Percentiles rank a stretch among this genome's conserved stretches.
Evolutionary conservation across 1,140 invertebrate species (phyloP).

Genomic region (Aphidius ervi): DNA sequence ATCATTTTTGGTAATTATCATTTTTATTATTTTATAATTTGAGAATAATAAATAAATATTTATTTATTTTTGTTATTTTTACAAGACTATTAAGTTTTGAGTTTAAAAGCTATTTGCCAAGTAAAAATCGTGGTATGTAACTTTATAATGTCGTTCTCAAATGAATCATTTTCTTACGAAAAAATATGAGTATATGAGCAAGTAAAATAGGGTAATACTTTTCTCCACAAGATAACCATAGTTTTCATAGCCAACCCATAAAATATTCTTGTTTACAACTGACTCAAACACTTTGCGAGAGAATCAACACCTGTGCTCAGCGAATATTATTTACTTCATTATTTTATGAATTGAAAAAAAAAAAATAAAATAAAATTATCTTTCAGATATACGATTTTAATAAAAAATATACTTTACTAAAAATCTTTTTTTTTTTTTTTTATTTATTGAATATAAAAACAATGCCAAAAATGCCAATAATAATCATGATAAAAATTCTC

Average conservation of each 20-base stretch:
- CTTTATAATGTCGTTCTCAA: slow-evolving; percentile 19
- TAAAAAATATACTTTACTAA: neutral
- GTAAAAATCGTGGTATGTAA: slow-evolving; percentile 22
- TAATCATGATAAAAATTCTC: neutral
- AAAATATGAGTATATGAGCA: neutral
- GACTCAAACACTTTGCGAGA: slow-evolving; percentile 26
- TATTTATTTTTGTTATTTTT: no score
- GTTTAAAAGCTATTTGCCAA: neutral
- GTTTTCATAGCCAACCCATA: slow-evolving; percentile 30
- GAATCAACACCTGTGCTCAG: slow-evolving; percentile 36
- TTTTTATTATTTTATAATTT: no score
- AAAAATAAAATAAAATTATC: no score
- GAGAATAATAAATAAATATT: no score
- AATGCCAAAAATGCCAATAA: no score
- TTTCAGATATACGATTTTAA: no score
- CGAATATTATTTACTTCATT: slow-evolving; percentile 7
- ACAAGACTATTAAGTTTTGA: neutral
- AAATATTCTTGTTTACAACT: slow-evolving; percentile 34
- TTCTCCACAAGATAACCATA: slow-evolving; percentile 16
- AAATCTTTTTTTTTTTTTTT: neutral
- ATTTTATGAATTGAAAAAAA: no score
- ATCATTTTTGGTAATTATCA: no score
- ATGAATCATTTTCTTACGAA: slow-evolving; percentile 26
- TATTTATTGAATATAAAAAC: no score
- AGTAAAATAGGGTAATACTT: neutral